These are phyloP conservation scores for Pandemis cinnamomeana DNA, from an alignment of 2,888 invertebrate genomes.

Conservation along the genomic window DNA sequence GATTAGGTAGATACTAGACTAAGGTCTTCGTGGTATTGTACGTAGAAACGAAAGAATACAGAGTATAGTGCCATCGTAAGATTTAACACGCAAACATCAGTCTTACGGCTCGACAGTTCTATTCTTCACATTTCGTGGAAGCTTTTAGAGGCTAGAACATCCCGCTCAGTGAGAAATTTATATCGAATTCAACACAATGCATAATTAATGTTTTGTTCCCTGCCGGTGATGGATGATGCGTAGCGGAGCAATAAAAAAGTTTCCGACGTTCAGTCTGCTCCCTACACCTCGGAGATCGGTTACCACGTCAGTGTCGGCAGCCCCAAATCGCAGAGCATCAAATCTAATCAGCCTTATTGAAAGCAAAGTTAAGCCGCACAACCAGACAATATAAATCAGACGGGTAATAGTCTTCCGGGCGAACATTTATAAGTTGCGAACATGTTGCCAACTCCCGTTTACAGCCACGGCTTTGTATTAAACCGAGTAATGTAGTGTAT, in stretches of 20 bases:
- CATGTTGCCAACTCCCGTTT: constrained; percentile 40
- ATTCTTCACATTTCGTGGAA: not conserved
- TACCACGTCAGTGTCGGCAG: constrained; percentile 6
- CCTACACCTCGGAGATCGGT: not conserved
- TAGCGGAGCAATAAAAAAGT: constrained; percentile 16
- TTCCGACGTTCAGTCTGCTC: not conserved
- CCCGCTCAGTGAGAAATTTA: constrained; percentile 6
- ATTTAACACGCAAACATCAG: not conserved
- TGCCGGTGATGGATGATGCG: constrained; percentile 16
- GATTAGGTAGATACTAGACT: too few relatives aligned
- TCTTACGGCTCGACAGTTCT: not conserved
- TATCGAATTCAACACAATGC: constrained; percentile 25
- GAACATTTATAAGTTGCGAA: constrained; percentile 20
- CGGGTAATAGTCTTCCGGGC: not conserved
- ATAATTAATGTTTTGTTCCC: constrained; percentile 26
- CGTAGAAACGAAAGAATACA: not conserved
- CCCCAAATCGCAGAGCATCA: not conserved
- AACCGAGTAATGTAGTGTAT: constrained; percentile 50
- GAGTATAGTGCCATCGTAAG: not conserved
- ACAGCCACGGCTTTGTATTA: constrained; percentile 48
- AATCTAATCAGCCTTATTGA: constrained; percentile 29
- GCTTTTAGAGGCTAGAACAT: constrained; percentile 17
- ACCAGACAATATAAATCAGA: constrained; percentile 27
- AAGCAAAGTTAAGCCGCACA: constrained; percentile 19
- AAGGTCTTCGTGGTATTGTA: too few relatives aligned